phyloP scores from a whole-genome alignment of 2,113 vertebrate genomes.

The Struthio camelus region DNA sequence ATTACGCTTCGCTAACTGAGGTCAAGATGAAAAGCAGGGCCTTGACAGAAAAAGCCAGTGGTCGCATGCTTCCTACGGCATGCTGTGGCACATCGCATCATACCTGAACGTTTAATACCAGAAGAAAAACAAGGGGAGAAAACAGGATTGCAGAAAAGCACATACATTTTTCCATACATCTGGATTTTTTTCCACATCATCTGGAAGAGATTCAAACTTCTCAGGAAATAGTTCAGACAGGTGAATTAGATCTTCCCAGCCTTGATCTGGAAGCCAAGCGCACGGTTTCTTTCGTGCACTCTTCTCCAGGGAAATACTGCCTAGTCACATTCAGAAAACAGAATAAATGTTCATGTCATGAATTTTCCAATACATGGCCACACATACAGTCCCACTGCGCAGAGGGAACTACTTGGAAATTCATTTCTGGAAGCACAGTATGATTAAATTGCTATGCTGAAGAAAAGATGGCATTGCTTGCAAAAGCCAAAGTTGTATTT shows the following conservation, averaged over 20 bases:
- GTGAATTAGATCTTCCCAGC: conserved; percentile 92
- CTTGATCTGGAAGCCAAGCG: conserved; percentile 89
- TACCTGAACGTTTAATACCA: not conserved
- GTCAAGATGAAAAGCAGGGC: not conserved
- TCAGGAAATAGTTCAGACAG: conserved; percentile 84
- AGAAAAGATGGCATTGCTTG: not conserved
- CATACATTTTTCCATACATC: conserved; percentile 87
- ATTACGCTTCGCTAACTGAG: not conserved
- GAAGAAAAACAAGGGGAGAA: not conserved
- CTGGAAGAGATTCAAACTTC: conserved; percentile 82
- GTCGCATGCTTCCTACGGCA: not conserved
- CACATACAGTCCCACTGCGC: not conserved
- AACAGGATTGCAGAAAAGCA: not conserved
- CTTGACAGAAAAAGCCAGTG: not conserved
- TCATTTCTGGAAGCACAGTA: not conserved
- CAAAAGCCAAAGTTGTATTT: not conserved
- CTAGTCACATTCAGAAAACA: conserved; percentile 63
- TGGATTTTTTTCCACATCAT: conserved; percentile 81
- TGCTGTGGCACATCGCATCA: not conserved
- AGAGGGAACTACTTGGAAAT: not conserved
- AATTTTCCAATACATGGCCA: not conserved
- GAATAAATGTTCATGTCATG: not conserved
- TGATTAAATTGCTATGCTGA: not conserved
- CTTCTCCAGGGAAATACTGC: conserved; percentile 93
- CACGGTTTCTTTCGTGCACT: conserved; percentile 82